phyloP scores from a whole-genome alignment of 2,888 invertebrate genomes.

The Amiota communis region DNA sequence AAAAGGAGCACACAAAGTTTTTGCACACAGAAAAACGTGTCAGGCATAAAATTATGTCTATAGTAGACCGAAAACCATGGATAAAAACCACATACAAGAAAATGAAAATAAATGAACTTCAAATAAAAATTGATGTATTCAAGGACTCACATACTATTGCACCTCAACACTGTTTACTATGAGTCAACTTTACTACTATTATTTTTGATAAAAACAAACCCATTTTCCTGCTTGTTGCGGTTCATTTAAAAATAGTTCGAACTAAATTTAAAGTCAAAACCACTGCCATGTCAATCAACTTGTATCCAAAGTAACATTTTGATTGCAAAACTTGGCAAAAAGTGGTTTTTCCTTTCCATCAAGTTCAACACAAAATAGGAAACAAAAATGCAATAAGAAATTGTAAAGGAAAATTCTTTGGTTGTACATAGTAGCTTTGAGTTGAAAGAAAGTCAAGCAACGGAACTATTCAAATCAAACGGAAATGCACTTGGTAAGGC shows the following conservation, averaged over 20 bases:
- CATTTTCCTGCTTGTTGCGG: conserved; percentile 1
- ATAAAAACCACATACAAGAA: too few species aligned
- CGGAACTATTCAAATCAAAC: conserved; percentile 25
- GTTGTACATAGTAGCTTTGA: neutral
- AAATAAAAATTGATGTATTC: too few species aligned
- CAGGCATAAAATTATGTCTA: too few species aligned
- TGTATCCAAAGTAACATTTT: neutral
- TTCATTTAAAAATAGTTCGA: neutral
- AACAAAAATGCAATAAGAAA: too few species aligned
- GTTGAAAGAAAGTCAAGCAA: neutral
- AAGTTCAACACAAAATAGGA: neutral
- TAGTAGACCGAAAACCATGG: too few species aligned
- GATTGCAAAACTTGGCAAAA: neutral
- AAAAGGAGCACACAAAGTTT: too few species aligned
- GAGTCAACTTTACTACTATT: too few species aligned
- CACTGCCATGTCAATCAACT: conserved; percentile 14
- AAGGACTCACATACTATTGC: too few species aligned
- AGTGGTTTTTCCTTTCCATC: neutral
- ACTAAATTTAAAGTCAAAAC: neutral
- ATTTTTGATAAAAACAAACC: neutral
- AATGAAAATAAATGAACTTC: too few species aligned
- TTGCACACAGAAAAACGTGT: too few species aligned
- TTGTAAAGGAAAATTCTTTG: too few species aligned
- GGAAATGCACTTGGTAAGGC: conserved; percentile 28
- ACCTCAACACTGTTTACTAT: too few species aligned